Evolutionary conservation across 23 tunicate species (phyloP).

Genomic region (Phallusia fumigata): DNA sequence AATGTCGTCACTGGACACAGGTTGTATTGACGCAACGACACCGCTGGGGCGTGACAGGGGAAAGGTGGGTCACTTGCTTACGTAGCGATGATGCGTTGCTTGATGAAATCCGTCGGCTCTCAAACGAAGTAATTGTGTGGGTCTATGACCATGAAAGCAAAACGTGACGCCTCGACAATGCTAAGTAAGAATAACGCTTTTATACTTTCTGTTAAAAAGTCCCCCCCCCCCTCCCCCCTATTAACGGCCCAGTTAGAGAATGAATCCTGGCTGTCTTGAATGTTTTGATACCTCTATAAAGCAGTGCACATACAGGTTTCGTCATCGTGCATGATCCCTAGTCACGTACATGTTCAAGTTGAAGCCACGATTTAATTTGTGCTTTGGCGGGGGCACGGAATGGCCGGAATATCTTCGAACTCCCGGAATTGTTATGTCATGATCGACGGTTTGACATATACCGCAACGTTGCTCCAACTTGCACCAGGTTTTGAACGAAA

Average conservation of each 20-base stretch:
- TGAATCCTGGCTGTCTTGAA: too few species aligned
- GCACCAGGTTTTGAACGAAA: too few species aligned
- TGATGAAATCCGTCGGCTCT: neutral
- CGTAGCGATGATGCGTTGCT: neutral
- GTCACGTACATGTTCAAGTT: neutral
- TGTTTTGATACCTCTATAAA: too few species aligned
- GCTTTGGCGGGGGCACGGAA: neutral
- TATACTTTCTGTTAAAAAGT: neutral
- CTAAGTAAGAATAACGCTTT: slow-evolving; percentile 1
- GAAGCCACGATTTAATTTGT: neutral
- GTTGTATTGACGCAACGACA: neutral
- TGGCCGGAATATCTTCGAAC: neutral
- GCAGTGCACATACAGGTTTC: neutral
- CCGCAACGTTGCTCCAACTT: too few species aligned
- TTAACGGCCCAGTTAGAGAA: too few species aligned
- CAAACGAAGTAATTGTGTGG: neutral
- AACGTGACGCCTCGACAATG: neutral
- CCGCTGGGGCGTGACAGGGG: neutral
- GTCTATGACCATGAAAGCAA: neutral
- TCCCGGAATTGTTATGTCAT: too few species aligned
- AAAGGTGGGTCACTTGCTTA: slow-evolving; percentile 6
- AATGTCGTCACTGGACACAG: slow-evolving; percentile 9
- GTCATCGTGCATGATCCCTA: neutral
- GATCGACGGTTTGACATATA: too few species aligned
- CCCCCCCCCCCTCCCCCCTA: neutral